A percentile compares a stretch with the other conserved stretches of the same genome.
phyloP scores from a whole-genome alignment of 2,888 invertebrate species.

The Epinotia ramella region DNA sequence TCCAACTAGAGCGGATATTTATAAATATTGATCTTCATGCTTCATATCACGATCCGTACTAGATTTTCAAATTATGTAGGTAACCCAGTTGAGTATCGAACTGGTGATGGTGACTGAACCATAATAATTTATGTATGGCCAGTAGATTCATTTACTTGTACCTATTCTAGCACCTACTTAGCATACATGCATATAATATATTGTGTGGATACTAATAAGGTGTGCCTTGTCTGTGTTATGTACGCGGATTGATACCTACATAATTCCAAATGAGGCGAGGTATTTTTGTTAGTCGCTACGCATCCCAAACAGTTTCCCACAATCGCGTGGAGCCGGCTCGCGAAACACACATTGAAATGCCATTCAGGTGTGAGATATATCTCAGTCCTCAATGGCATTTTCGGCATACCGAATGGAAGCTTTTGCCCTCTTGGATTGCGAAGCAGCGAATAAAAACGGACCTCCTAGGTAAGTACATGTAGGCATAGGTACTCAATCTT shows the following conservation, averaged over 20 bases:
- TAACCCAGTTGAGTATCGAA: not conserved
- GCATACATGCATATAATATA: not conserved
- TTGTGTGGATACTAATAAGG: too few species aligned
- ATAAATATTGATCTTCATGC: not conserved
- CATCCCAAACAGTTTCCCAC: too few species aligned
- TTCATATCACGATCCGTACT: not conserved
- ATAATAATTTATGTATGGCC: not conserved
- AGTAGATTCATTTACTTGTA: not conserved
- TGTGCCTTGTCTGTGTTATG: too few species aligned
- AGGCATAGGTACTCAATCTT: not conserved
- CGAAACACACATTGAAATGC: not conserved
- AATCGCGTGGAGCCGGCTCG: not conserved
- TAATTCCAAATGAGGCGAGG: too few species aligned
- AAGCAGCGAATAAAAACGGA: not conserved
- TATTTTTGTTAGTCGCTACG: too few species aligned
- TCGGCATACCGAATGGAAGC: not conserved
- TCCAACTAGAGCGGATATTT: not conserved
- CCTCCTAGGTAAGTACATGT: not conserved
- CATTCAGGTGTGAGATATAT: not conserved
- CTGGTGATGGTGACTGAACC: not conserved
- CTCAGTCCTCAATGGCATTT: too few species aligned
- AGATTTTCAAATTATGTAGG: not conserved
- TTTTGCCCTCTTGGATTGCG: not conserved
- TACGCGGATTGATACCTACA: too few species aligned
- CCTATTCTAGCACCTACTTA: not conserved